Percentiles rank a stretch among this genome's conserved stretches.
Conservation (phyloP, 2,797 vertebrate species). For the Peromyscus melanophrys region DNA sequence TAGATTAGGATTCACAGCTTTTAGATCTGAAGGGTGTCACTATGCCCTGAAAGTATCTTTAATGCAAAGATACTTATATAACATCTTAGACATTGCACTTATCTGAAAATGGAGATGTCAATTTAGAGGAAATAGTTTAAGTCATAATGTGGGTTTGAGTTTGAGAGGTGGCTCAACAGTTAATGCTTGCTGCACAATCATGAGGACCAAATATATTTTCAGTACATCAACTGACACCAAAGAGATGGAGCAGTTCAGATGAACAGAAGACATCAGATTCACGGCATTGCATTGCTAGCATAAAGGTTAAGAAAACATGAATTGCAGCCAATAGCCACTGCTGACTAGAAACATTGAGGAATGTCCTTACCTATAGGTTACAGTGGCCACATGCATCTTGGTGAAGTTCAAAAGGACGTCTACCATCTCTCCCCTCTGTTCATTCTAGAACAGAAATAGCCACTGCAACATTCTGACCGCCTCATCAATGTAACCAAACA, state of each 20-base stretch:
- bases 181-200: not conserved
- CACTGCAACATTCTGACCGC: not conserved
- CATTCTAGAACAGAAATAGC: not conserved
- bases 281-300: not conserved
- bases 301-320: not conserved
- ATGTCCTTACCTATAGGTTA: not conserved
- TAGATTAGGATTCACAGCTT: not conserved
- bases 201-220: not conserved
- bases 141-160: not conserved
- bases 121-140: slow-evolving; percentile 34
- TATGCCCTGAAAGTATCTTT: not conserved
- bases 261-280: not conserved
- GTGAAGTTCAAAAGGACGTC: not conserved
- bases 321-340: not conserved
- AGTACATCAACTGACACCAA: not conserved
- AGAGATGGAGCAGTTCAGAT: not conserved
- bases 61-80: not conserved
- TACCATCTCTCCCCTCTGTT: not conserved
- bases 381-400: not conserved
- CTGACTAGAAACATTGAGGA: not conserved
- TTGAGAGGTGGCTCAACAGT: not conserved
- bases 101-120: not conserved
- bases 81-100: not conserved
- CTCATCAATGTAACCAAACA: not conserved
- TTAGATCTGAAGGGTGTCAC: not conserved